These are phyloP conservation scores for Lucilia sericata DNA, from an alignment of 1,140 invertebrate genomes.

Conservation along the genomic window DNA sequence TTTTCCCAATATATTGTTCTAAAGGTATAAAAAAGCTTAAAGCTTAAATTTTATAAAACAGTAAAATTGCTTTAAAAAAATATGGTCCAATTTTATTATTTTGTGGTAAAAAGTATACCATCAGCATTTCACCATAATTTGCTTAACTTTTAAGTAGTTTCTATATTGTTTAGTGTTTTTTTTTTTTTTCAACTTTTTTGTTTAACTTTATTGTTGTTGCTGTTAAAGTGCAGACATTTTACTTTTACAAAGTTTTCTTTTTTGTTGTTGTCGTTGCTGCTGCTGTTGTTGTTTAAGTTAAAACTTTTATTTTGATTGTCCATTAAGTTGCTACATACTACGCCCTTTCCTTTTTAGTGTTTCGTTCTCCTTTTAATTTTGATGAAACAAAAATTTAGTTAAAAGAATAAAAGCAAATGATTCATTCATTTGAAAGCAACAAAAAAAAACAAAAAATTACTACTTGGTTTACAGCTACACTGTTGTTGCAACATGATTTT, in stretches of 20 bases:
- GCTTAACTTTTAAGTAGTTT: slow-evolving; percentile 9
- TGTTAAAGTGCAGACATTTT: not conserved
- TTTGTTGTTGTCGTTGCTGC: not conserved
- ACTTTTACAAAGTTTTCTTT: not conserved
- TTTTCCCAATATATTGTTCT: too few relatives aligned
- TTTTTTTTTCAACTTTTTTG: not conserved
- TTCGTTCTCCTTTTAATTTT: not conserved
- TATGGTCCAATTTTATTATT: not conserved
- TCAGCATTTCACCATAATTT: not conserved
- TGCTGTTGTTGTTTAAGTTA: not conserved
- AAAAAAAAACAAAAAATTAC: not conserved
- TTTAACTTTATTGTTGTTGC: not conserved
- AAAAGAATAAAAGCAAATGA: slow-evolving; percentile 3
- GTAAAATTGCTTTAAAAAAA: too few relatives aligned
- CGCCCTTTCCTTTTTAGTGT: too few relatives aligned
- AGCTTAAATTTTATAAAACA: too few relatives aligned
- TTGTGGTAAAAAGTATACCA: not conserved
- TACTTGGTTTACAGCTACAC: not conserved
- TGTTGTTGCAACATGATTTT: slow-evolving; percentile 23
- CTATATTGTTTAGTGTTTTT: not conserved
- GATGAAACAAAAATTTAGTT: not conserved
- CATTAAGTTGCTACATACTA: not conserved
- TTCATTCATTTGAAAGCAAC: not conserved
- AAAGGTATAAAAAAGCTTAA: too few relatives aligned
- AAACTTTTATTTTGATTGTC: not conserved